A percentile compares a stretch with the other conserved stretches of the same genome.
phyloP scores from a whole-genome alignment of 2,113 vertebrate species.

The Mustelus asterias region DNA sequence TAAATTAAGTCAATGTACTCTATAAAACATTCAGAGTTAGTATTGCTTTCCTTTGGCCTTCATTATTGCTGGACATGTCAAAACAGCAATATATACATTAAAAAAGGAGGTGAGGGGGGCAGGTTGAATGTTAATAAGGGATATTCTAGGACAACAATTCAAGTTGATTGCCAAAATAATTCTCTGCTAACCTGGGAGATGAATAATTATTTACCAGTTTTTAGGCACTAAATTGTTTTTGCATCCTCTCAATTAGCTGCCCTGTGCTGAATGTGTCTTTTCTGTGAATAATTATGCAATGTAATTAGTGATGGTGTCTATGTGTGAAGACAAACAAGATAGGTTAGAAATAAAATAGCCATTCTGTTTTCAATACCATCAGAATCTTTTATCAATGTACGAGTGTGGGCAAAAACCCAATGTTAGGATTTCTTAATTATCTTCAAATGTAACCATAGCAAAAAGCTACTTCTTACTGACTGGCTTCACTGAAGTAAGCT shows the following conservation, averaged over 20 bases:
- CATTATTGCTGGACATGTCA: neutral
- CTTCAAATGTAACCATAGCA: neutral
- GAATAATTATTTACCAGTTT: neutral
- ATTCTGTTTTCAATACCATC: too few species aligned
- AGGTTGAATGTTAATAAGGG: neutral
- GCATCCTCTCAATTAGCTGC: neutral
- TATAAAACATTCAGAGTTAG: neutral
- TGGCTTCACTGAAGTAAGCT: neutral
- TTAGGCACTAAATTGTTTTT: neutral
- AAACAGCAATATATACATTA: neutral
- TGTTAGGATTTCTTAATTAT: neutral
- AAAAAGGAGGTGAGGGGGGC: neutral
- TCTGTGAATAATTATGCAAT: neutral
- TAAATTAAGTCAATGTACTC: neutral
- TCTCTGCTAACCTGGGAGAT: neutral
- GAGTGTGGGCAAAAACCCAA: neutral
- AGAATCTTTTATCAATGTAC: too few species aligned
- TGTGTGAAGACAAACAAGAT: conserved; percentile 2
- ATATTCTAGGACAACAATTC: neutral
- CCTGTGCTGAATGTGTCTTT: neutral
- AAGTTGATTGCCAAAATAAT: neutral
- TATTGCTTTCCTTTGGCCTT: neutral
- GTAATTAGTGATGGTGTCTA: neutral
- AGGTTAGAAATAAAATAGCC: neutral
- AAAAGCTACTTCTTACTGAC: neutral